These are phyloP conservation scores for Anhinga rufa DNA, from an alignment of 2,113 vertebrate species.

Conservation along the genomic window DNA sequence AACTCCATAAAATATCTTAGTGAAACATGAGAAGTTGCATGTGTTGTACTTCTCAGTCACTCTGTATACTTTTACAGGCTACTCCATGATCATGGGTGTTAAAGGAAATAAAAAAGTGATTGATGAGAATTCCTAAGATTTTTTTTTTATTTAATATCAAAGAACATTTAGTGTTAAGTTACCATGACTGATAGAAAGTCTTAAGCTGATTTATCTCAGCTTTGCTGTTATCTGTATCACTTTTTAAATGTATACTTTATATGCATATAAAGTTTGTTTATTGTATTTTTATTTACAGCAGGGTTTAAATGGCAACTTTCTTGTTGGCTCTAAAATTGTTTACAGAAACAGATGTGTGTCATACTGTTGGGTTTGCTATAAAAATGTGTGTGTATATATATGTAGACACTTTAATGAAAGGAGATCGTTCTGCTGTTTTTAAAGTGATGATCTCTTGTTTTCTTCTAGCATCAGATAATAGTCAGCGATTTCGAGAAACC, in stretches of 20 bases:
- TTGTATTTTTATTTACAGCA: not conserved
- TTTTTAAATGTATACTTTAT: not conserved
- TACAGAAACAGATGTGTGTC: not conserved
- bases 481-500: slow-evolving; percentile 97
- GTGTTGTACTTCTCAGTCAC: not conserved
- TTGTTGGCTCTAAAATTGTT: not conserved
- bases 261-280: not conserved
- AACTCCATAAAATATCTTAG: accelerated
- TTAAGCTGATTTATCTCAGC: not conserved
- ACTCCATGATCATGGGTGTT: accelerated
- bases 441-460: slow-evolving; percentile 45
- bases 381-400: not conserved
- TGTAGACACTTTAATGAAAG: not conserved
- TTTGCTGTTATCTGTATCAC: not conserved
- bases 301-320: not conserved
- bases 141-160: not conserved
- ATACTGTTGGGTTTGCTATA: not conserved
- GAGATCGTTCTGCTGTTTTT: not conserved
- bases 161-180: not conserved
- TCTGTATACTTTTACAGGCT: not conserved
- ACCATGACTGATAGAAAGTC: not conserved
- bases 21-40: not conserved
- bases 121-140: not conserved
- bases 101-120: not conserved
- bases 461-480: slow-evolving; percentile 91